phyloP scores from a whole-genome alignment of 2,113 vertebrate genomes.

The Chionodraco myersi region DNA sequence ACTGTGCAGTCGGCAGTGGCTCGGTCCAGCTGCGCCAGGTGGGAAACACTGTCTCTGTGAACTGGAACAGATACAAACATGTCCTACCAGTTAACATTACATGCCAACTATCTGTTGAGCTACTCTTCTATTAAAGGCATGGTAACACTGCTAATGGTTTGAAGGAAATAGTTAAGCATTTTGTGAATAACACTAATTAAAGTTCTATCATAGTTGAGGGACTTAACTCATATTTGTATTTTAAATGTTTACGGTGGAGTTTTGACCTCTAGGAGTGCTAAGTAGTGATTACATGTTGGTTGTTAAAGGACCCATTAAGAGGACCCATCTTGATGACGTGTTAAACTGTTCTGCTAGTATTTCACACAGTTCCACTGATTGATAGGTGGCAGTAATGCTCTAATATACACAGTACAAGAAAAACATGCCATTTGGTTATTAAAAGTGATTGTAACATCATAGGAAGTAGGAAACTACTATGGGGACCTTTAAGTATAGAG shows the following conservation, averaged over 20 bases:
- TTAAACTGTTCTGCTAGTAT: not conserved
- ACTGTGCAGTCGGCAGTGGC: conserved; percentile 80
- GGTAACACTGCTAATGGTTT: not conserved
- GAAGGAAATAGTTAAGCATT: not conserved
- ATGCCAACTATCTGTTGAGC: not conserved
- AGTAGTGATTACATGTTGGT: not conserved
- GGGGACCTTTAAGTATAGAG: too few relatives aligned
- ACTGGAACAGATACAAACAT: conserved; percentile 80
- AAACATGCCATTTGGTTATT: too few relatives aligned
- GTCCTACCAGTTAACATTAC: not conserved
- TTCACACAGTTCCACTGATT: not conserved
- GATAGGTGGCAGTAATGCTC: not conserved
- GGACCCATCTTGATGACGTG: not conserved
- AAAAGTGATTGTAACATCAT: too few relatives aligned
- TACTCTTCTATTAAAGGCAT: not conserved
- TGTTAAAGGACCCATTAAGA: not conserved
- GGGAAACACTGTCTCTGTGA: conserved; percentile 84
- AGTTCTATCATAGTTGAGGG: not conserved
- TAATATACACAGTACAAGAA: too few relatives aligned
- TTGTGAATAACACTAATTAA: not conserved
- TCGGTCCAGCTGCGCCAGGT: conserved; percentile 88
- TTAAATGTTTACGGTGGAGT: not conserved
- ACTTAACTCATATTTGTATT: not conserved
- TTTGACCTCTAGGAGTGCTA: not conserved
- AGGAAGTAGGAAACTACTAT: too few relatives aligned